Percentiles rank a stretch among this genome's conserved stretches.
phyloP scores from a whole-genome alignment of 2,888 invertebrate species.

The Lithosia quadra region DNA sequence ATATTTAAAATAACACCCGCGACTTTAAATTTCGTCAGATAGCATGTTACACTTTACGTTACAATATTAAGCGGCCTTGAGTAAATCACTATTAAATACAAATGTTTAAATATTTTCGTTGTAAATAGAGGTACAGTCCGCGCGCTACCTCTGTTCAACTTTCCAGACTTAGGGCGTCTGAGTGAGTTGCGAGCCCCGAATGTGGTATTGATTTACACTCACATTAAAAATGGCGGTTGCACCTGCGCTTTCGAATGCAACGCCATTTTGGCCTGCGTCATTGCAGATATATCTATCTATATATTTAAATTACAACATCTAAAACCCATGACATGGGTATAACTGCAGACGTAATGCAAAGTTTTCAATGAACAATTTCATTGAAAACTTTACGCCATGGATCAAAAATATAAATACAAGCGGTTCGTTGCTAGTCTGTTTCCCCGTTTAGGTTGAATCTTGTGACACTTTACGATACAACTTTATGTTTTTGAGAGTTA shows the following conservation, averaged over 20 bases:
- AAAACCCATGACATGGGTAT: too few species aligned
- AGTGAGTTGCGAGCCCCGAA: not conserved
- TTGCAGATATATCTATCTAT: too few species aligned
- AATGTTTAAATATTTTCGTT: not conserved
- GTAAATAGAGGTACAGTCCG: not conserved
- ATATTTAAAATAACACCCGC: too few species aligned
- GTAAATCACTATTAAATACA: not conserved
- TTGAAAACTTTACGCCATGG: too few species aligned
- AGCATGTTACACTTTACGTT: not conserved
- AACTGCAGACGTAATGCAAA: too few species aligned
- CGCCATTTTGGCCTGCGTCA: not conserved
- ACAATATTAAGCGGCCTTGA: not conserved
- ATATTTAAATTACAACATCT: too few species aligned
- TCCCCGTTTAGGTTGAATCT: too few species aligned
- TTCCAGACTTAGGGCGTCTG: not conserved
- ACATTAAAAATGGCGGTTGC: not conserved
- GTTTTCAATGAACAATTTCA: too few species aligned
- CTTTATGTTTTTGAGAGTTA: not conserved
- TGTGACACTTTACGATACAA: not conserved
- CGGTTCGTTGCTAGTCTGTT: too few species aligned
- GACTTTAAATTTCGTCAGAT: not conserved
- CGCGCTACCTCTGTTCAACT: not conserved
- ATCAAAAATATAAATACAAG: too few species aligned
- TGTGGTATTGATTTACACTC: not conserved
- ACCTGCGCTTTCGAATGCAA: constrained; percentile 3